Percentiles rank a stretch among this genome's conserved stretches.
Conservation (phyloP, 2,797 vertebrate genomes). For the Triplophysa bombifrons region DNA sequence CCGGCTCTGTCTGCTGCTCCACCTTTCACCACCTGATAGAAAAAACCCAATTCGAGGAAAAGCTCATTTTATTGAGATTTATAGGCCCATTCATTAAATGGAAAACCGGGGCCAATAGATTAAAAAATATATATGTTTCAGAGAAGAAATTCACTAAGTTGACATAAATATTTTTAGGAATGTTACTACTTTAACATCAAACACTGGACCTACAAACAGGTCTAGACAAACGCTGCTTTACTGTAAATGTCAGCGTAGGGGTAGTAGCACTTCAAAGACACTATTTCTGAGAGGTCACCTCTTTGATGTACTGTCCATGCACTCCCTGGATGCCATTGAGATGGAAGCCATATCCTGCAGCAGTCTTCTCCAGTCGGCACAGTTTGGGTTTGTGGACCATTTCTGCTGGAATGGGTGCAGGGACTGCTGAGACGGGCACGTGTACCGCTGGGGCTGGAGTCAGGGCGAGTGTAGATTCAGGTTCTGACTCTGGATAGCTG, state of each 20-base stretch:
- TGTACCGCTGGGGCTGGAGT: not conserved
- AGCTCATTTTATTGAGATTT: not conserved
- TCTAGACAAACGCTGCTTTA: not conserved
- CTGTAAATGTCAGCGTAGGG: not conserved
- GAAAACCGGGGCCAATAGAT: not conserved
- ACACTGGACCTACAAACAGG: not conserved
- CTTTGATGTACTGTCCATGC: conserved; percentile 80
- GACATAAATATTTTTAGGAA: not conserved
- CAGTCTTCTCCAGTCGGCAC: conserved; percentile 82
- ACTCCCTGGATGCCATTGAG: conserved; percentile 84
- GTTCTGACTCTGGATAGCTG: conserved; percentile 32
- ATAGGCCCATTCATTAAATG: not conserved
- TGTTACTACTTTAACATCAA: not conserved
- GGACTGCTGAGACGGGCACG: conserved; percentile 36
- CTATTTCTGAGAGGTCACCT: conserved; percentile 72
- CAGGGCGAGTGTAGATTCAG: conserved; percentile 50
- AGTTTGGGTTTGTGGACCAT: conserved; percentile 80
- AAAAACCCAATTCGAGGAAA: not conserved
- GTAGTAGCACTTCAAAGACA: not conserved
- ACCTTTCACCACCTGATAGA: conserved; percentile 79
- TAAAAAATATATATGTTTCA: too few relatives aligned
- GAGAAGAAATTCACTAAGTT: not conserved
- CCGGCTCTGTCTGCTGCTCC: conserved; percentile 82
- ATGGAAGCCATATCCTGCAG: conserved; percentile 87
- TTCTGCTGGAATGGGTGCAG: conserved; percentile 17